Base-by-base conservation (phyloP, 2,113 vertebrate genomes). In the Paramisgurnus dabryanus region DNA sequence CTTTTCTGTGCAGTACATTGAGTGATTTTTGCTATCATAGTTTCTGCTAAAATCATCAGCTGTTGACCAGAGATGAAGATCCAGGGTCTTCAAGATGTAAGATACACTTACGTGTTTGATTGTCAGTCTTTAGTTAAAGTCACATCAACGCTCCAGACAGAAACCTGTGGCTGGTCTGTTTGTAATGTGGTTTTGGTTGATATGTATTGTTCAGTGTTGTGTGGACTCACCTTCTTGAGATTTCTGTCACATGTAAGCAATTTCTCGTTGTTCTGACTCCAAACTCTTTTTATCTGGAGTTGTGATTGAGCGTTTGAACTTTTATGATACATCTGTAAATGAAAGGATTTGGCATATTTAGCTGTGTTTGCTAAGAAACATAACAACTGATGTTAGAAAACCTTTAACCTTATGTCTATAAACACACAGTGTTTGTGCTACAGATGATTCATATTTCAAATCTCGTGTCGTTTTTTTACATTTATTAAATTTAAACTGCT, bases 231-330 rank as follows among this genome's bases (percentile, higher is more conserved):
- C 61, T 43, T 55, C 63, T 10, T 63, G 70, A 50, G 41, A 55
- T 76, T 76, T 68, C 22, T 67, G 55, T 45, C 80, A 83, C 77
- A 50, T 81, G 82, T 49, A 60, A 79, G 45, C 58, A 79, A 74
- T 83, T 83, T 79, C 68, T 61, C 68, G 55, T 9, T 57, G 13
- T n/a, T 76, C 80, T 61, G 68, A 64, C 49, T 68, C 43, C 71
- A 10, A 60, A 50, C 50, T 27, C 6, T 15, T 74, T 66, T 34
- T n/a, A 10, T 47, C n/a, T 58, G 17, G 6, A 58, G 5, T n/a
- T 18, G 17, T 58, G n/a, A 58, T n/a, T 2, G 17, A 58, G 55
- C 10, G 12, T 12, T 53, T 43, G 7, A 53, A 12, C 65, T 81
- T 65, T 40, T 57, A 45, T 34, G 75, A 73, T 66, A 12, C 34